phyloP scores from a whole-genome alignment of 2,113 vertebrate genomes.

The Elachura formosa region DNA sequence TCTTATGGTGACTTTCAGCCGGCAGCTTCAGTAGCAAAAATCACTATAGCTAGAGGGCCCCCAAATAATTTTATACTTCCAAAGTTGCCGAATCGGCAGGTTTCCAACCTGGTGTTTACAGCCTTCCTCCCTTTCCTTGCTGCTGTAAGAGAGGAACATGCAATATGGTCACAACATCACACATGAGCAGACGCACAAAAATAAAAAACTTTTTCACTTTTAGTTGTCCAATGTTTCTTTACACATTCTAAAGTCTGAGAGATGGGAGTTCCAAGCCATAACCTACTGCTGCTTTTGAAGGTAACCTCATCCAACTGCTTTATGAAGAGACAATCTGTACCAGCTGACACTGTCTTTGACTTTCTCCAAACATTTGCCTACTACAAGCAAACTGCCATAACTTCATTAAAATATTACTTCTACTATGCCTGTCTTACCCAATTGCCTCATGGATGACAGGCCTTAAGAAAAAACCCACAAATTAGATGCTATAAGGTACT shows the following conservation, averaged over 20 bases:
- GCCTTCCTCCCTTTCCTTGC: neutral
- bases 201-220: neutral
- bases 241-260: neutral
- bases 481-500: neutral
- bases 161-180: neutral
- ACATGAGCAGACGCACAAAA: neutral
- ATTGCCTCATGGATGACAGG: neutral
- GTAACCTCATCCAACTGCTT: neutral
- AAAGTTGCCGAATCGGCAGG: neutral
- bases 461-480: neutral
- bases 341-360: neutral
- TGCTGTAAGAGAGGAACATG: neutral
- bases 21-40: neutral
- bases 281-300: neutral
- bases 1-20: neutral
- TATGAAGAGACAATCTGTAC: neutral
- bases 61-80: neutral
- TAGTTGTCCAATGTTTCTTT: neutral
- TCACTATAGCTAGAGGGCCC: neutral
- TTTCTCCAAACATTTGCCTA: neutral
- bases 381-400: neutral
- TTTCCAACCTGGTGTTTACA: neutral
- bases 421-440: neutral
- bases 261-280: neutral
- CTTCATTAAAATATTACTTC: neutral